Base-by-base conservation (phyloP, 2,113 vertebrate genomes). In the Pomatostomus ruficeps region DNA sequence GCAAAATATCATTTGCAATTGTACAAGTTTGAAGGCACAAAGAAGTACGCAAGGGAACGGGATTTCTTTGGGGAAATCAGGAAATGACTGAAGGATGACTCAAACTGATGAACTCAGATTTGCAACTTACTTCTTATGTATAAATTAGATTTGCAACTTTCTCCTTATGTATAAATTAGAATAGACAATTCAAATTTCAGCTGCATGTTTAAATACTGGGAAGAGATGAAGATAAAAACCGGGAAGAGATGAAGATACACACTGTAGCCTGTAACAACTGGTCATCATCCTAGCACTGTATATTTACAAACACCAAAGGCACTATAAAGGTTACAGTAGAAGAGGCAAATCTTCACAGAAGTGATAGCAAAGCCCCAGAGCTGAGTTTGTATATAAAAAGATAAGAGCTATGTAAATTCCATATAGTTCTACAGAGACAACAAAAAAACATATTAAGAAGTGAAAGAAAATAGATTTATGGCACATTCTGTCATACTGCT, bases 21-120 rank as follows among this genome's bases (percentile, higher is more conserved):
- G 74, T n/a, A 45, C 46, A 66, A 79, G 28, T 88, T 4, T 70
- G 43, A 91, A 88, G 49, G 80, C 80, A 91, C 36, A 86, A 91
- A 80, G 17, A 46, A 71, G 36, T 29, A 59, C 1, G 0, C 48
- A 61, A 85, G 42, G 48, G 80, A 85, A 74, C 73, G 33, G 15
- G 88, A 94, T 74, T 93, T 96, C 85, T 91, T 90, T 9, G 6
- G 78, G 63, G 85, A 85, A 91, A 94, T 79, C 58, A 71, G 40
- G 38, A 93, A 89, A 33, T 16, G 38, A 91, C 45, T 71, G 29
- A 62, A 82, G 11, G 22, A 91, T 90, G 59, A 90, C 70, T 87
- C 74, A 86, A 89, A 79, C 35, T 24, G 42, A 77, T 78, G 22
- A 83, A 71, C 25, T 82, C 43, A 35, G 45, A 57, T 85, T 61